Base-by-base conservation (phyloP, 1,140 invertebrate species). In the Galleria mellonella region DNA sequence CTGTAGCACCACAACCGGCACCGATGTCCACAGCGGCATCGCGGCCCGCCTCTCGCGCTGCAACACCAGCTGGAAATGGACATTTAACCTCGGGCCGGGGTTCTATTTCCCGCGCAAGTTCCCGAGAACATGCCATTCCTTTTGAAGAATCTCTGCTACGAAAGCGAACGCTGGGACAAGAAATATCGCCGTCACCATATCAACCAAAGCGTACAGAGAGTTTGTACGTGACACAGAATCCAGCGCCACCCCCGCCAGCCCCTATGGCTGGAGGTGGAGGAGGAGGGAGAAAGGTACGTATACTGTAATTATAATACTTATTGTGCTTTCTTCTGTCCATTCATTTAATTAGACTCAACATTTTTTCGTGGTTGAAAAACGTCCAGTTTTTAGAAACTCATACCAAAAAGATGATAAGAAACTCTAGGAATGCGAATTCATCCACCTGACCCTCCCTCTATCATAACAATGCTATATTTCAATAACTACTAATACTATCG, bases 151-250 rank as follows among this genome's bases (percentile, higher is more conserved):
- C 93, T 12, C 88, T 94, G 43, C 65, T 96, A 52, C 89, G 92
- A 66, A 94, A 96, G 72, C 88, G 93, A 57, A 91, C 88, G 45
- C 88, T 96, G 37, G 94, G 93, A 33, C 95, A 96, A 85, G 95
- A 96, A 73, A 96, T 96, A 72, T 91, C 94, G 64, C 93, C 94
- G 28, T 94, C 94, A 62, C 90, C 89, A 41, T 91, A 91, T 51
- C 94, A 96, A 72, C 95, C 94, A 30, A 96, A 96, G 76, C 88
- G 96, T 56, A 97, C 95, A 38, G 95, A 97, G 72, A 97, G 95
- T 79, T 86, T 94, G 36, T 93, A 90, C 70, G 88, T 92, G 54
- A 84, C 89, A 42, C 89, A 88, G 15, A 87, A 85, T 54, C 81
- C 86, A 36, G 73, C 72, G 35, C 82, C 87, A 30, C 78, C 88